Evolutionary conservation across 2,797 vertebrate species (phyloP), one percentile per base, ranked within the genome.

Genomic region (Rhinogobio ventralis): DNA sequence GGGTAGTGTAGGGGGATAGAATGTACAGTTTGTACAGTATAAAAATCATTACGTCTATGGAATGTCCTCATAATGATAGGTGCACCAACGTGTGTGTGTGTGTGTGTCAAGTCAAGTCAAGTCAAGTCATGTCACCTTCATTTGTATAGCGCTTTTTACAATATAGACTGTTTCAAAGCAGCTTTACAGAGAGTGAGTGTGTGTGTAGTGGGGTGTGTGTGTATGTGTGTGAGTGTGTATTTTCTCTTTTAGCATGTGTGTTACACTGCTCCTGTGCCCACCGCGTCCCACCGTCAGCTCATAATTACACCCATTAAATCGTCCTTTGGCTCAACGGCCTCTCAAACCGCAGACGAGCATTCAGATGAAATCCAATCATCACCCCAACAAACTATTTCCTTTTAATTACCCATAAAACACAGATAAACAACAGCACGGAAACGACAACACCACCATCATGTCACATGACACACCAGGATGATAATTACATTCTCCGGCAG

Each of bases 281-380:
- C 33, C 0, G 57, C 10, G 15, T 46, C 15, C 68, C 78, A 68
- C 45, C 45, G 64, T 80, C 42, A 67, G 62, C 28, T 68, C 33
- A 67, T 79, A 79, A 79, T 79, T 79, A 79, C 46, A 80, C 5
- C 4, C 45, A 80, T 80, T 68, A 80, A 80, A 68, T 68, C 13
- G 46, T 51, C 46, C 78, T 80, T 51, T 80, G 64, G 62, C 78
- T 67, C 78, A 68, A 15, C 45, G 28, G 64, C 13, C 39, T 45
- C 76, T 64, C 39, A 46, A 64, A 79, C n/a, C 76, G 0, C 45
- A 66, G 30, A 57, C 51, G 13, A 4, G 51, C 36, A 45, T 62
- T 77, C 55, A 30, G 72, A 30, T 57, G 11, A 66, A 23, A 79
- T 79, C 45, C 77, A 51, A 67, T 51, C 77, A 79, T 36, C 77